A percentile compares a stretch with the other conserved stretches of the same genome.
phyloP scores from a whole-genome alignment of 1,140 invertebrate genomes.

The Argopecten irradians region DNA sequence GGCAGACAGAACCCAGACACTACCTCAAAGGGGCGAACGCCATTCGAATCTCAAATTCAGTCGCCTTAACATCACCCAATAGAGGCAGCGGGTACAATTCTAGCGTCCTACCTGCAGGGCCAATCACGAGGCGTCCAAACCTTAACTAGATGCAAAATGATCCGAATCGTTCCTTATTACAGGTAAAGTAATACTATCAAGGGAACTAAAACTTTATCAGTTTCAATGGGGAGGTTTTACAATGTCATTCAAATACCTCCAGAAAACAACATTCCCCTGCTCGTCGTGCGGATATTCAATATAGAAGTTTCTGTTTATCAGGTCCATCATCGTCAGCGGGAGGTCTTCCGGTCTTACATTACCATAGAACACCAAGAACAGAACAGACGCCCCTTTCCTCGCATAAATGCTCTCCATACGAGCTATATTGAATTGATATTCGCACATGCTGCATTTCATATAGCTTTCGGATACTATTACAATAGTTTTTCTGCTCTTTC shows the following conservation, averaged over 20 bases:
- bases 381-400: constrained; percentile 40
- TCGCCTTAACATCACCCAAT: no score
- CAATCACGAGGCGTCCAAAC: no score
- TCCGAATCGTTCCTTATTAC: no score
- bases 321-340: constrained; percentile 48
- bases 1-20: no score
- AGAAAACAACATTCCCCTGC: constrained; percentile 27
- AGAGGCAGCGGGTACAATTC: no score
- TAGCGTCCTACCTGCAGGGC: no score
- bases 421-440: constrained; percentile 81
- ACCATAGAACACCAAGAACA: constrained; percentile 55
- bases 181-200: not conserved
- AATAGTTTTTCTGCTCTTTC: constrained; percentile 80
- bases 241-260: constrained; percentile 5
- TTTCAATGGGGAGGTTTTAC: no score
- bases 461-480: constrained; percentile 63
- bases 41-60: no score
- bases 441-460: constrained; percentile 79
- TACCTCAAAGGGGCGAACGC: no score
- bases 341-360: constrained; percentile 38
- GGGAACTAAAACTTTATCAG: no score
- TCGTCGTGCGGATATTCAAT: constrained; percentile 44
- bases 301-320: constrained; percentile 50
- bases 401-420: constrained; percentile 57
- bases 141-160: no score